Percentiles rank a stretch among this genome's conserved stretches.
These are phyloP conservation scores for Mantis religiosa DNA, from an alignment of 2,888 invertebrate genomes.

Conservation along the genomic window DNA sequence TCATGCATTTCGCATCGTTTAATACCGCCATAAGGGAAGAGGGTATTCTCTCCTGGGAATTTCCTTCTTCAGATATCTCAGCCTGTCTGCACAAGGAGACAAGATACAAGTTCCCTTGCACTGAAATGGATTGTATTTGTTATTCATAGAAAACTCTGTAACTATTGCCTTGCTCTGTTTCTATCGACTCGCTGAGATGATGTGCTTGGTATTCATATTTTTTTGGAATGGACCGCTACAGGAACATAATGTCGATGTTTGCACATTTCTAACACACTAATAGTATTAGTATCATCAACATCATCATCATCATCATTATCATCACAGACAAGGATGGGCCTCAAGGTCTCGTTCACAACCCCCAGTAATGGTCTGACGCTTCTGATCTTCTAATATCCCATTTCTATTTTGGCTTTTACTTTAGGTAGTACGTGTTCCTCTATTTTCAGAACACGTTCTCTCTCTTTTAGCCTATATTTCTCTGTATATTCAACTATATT, in stretches of 20 bases:
- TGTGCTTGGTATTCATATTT: neutral
- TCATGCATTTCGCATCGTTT: slow-evolving; percentile 22
- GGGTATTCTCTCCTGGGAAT: slow-evolving; percentile 14
- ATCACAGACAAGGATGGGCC: no score
- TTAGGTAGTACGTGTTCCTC: no score
- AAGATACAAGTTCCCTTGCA: neutral
- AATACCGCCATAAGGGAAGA: slow-evolving; percentile 10
- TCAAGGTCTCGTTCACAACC: no score
- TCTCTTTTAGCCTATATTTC: no score
- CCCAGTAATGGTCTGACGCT: no score
- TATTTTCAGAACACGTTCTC: no score
- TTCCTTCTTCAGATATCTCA: slow-evolving; percentile 1
- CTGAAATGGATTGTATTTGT: slow-evolving; percentile 17
- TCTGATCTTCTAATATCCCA: no score
- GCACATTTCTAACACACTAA: no score
- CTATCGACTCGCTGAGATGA: neutral
- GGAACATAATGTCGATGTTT: neutral
- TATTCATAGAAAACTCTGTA: slow-evolving; percentile 22
- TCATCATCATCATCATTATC: no score
- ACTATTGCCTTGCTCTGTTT: neutral
- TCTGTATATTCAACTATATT: no score
- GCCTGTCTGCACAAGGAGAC: neutral
- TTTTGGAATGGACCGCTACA: neutral
- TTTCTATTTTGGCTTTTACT: no score
- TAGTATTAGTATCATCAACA: no score